Conservation (phyloP, 2,888 invertebrate genomes). For the Corythucha ciliata region DNA sequence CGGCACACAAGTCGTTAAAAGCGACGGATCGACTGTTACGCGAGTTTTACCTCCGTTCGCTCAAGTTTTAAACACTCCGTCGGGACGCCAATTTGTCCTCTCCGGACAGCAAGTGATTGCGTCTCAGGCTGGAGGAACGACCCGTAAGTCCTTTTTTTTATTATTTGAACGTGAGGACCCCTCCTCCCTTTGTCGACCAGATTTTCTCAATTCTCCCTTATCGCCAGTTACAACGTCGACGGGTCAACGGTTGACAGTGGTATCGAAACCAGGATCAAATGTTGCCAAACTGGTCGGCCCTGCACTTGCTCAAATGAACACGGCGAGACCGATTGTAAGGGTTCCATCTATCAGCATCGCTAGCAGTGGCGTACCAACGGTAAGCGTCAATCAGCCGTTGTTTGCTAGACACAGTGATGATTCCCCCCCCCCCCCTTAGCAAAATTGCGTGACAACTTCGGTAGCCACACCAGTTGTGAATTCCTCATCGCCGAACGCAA, state of each 20-base stretch:
- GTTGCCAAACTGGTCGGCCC: constrained; percentile 30
- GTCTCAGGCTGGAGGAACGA: constrained; percentile 21
- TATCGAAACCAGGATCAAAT: constrained; percentile 35
- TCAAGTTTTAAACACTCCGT: constrained; percentile 60
- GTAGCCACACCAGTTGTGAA: no score
- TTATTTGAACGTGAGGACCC: constrained; percentile 4
- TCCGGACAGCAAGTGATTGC: constrained; percentile 43
- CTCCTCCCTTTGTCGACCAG: not conserved
- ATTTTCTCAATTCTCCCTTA: constrained; percentile 27
- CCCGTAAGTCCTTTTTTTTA: no score
- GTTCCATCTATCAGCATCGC: constrained; percentile 43
- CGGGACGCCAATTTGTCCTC: constrained; percentile 58
- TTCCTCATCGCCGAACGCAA: no score
- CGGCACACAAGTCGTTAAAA: constrained; percentile 32
- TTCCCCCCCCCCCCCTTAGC: no score
- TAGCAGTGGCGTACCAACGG: no score
- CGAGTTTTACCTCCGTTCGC: constrained; percentile 41
- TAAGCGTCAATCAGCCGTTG: no score
- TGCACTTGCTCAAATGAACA: constrained; percentile 20
- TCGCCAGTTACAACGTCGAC: constrained; percentile 45
- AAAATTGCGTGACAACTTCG: no score
- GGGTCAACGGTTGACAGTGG: constrained; percentile 51
- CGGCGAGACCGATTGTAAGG: constrained; percentile 33
- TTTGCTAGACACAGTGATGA: no score
- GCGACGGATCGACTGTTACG: constrained; percentile 20